phyloP scores from a whole-genome alignment of 2,797 vertebrate genomes.

The Lithobates pipiens region DNA sequence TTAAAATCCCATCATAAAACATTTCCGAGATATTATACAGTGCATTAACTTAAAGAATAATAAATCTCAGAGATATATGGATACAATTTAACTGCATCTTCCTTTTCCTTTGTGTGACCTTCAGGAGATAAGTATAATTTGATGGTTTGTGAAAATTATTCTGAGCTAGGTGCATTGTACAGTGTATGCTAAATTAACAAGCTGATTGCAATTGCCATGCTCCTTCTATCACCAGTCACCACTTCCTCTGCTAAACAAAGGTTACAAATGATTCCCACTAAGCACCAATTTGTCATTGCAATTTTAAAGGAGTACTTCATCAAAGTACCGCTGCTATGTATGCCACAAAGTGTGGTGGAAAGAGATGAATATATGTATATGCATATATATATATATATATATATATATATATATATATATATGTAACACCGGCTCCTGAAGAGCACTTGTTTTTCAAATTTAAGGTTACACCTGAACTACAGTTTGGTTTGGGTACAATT shows the following conservation, averaged over 20 bases:
- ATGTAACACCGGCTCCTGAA: too few species aligned
- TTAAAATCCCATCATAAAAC: constrained; percentile 58
- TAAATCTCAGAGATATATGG: constrained; percentile 59
- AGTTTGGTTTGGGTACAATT: too few species aligned
- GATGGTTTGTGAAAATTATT: constrained; percentile 58
- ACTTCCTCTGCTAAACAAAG: constrained; percentile 41
- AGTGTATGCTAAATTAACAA: constrained; percentile 47
- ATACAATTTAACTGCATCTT: constrained; percentile 48
- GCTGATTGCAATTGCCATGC: constrained; percentile 52
- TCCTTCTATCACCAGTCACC: constrained; percentile 5
- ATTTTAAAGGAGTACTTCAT: constrained; percentile 36
- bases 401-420: too few species aligned
- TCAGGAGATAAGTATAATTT: constrained; percentile 52
- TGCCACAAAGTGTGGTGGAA: too few species aligned
- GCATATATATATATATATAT: too few species aligned
- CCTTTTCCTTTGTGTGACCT: constrained; percentile 53
- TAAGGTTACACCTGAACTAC: too few species aligned
- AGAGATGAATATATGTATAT: not conserved
- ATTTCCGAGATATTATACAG: constrained; percentile 57
- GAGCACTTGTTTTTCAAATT: too few species aligned
- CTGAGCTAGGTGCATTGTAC: constrained; percentile 35
- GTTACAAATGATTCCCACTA: constrained; percentile 34
- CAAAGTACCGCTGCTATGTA: not conserved
- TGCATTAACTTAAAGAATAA: constrained; percentile 60
- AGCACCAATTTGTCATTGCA: constrained; percentile 18